Evolutionary conservation across 1,140 invertebrate genomes (phyloP).

Genomic region (Condylostylus longicornis): DNA sequence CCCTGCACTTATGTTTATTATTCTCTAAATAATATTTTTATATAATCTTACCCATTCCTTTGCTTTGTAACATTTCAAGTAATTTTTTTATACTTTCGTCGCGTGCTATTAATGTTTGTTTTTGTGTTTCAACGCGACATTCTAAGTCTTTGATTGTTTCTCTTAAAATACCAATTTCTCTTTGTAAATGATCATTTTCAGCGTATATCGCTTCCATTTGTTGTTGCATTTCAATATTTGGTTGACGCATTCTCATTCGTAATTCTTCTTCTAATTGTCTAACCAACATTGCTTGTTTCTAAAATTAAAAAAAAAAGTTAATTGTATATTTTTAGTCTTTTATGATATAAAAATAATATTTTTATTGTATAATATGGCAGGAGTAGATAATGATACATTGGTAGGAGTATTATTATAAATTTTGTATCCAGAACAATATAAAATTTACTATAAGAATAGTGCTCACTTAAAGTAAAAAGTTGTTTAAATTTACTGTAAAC

Average conservation of each 20-base stretch:
- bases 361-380: too few species aligned
- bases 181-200: constrained; percentile 87
- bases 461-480: too few species aligned
- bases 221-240: constrained; percentile 76
- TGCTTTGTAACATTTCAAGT: constrained; percentile 94
- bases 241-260: constrained; percentile 65
- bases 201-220: constrained; percentile 83
- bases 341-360: constrained; percentile 2
- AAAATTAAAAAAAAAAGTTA: constrained; percentile 2
- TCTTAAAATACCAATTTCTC: constrained; percentile 86
- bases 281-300: constrained; percentile 94
- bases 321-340: not conserved
- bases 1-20: too few species aligned
- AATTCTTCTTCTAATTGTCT: constrained; percentile 86
- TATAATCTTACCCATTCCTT: constrained; percentile 91
- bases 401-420: too few species aligned
- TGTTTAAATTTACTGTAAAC: too few species aligned
- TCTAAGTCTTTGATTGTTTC: constrained; percentile 95
- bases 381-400: too few species aligned
- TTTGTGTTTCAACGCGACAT: constrained; percentile 91
- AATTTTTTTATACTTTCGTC: constrained; percentile 98
- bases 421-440: too few species aligned
- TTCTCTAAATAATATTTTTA: too few species aligned
- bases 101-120: constrained; percentile 85
- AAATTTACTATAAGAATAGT: too few species aligned